Evolutionary conservation across 2,888 invertebrate genomes (phyloP), one percentile per base, ranked within the genome.

Genomic region (Polydrusus pterygomalis): DNA sequence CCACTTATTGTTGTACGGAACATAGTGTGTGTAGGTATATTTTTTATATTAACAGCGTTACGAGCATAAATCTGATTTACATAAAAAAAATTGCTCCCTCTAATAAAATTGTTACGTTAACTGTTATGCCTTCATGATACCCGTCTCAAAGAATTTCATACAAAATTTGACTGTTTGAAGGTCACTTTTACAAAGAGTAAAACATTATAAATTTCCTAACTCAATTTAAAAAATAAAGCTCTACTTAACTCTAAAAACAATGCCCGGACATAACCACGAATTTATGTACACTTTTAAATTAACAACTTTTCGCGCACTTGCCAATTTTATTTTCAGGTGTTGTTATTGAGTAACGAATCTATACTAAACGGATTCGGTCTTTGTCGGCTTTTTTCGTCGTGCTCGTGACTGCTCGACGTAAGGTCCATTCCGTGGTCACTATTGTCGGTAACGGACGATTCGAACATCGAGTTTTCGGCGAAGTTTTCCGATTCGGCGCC

Each of bases 301-400:
- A n/a, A 62, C 38, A 70, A 18, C n/a, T 15, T 8, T 8, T 20
- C 63, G 40, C 63, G 62, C 56, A 56, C 56, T 56, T 5, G 20
- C 10, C 8, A 17, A 60, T 17, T 60, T 17, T 38, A 60, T 1
- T 34, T 74, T 77, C 74, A 77, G 43, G 77, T 77, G 40, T 77
- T 77, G 47, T 92, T 93, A 84, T 94, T 94, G 84, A 96, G 90
- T 82, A 96, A 89, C 75, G 95, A 95, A 86, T 96, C 96, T 91
- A 96, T 96, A 89, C 96, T 96, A 90, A 96, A 96, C 65, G 96
- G 96, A 89, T 96, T 96, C 80, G 91, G 90, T 82, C 92, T 87
- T 90, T 92, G 89, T 90, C 92, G 89, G 30, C 88, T 88, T 83
- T 87, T 86, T 77, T 85, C 86, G 77, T 87, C 87, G 80, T 83